phyloP scores from a whole-genome alignment of 1,140 invertebrate genomes.

The Atta cephalotes region DNA sequence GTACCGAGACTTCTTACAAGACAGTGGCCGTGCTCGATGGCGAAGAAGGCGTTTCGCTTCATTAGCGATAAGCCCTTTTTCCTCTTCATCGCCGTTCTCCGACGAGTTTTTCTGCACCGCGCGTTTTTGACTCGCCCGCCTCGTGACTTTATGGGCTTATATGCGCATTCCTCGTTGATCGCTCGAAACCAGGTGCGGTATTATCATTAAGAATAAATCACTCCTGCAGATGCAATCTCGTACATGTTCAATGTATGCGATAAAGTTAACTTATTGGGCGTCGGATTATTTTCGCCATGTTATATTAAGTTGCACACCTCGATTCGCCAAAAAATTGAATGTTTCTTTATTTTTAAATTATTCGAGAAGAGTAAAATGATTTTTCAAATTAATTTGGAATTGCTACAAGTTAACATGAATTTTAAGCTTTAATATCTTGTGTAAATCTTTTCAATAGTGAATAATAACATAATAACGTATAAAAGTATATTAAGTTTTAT shows the following conservation, averaged over 20 bases:
- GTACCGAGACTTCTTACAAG: conserved; percentile 76
- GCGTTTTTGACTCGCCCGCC: conserved; percentile 72
- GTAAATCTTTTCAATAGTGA: neutral
- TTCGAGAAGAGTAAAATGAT: neutral
- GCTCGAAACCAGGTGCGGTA: conserved; percentile 72
- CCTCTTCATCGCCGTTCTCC: conserved; percentile 67
- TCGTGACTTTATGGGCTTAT: conserved; percentile 73
- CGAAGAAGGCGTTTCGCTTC: conserved; percentile 81
- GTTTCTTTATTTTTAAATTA: conserved; percentile 43
- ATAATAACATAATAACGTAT: neutral
- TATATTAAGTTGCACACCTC: conserved; percentile 26
- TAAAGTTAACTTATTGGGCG: conserved; percentile 55
- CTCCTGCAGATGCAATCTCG: conserved; percentile 63
- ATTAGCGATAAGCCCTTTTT: conserved; percentile 80
- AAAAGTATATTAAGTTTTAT: neutral
- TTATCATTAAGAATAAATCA: conserved; percentile 77
- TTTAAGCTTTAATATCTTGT: neutral
- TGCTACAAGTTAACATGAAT: conserved; percentile 28
- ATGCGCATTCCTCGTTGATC: conserved; percentile 76
- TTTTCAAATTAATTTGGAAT: conserved; percentile 11
- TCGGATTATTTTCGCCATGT: conserved; percentile 36
- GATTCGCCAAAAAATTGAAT: conserved; percentile 31
- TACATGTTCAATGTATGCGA: conserved; percentile 64
- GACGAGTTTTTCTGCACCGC: conserved; percentile 75
- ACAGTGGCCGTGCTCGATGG: conserved; percentile 75